phyloP scores from a whole-genome alignment of 2,113 vertebrate species.

The Trichechus manatus region DNA sequence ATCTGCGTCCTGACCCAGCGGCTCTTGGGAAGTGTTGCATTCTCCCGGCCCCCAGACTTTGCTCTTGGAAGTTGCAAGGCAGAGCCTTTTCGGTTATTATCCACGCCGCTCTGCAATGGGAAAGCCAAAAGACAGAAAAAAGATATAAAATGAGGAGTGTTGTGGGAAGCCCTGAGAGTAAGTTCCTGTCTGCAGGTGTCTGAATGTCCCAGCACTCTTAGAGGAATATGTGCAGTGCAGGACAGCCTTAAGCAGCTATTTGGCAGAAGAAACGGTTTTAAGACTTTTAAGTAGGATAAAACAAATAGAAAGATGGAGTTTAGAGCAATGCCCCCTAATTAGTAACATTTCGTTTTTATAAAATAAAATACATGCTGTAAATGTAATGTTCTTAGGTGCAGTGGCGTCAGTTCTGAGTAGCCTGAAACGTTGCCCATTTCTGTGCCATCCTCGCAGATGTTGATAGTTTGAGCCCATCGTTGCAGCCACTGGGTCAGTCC shows the following conservation, averaged over 20 bases:
- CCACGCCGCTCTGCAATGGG: not conserved
- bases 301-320: not conserved
- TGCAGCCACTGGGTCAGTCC: no score
- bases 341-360: not conserved
- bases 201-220: not conserved
- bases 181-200: not conserved
- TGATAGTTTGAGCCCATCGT: no score
- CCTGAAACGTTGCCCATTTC: no score
- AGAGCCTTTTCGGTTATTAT: not conserved
- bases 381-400: not conserved
- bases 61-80: not conserved
- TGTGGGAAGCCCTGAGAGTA: not conserved
- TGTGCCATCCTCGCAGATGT: no score
- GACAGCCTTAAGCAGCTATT: not conserved
- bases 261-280: not conserved
- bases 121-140: not conserved
- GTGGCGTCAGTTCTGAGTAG: no score
- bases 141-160: not conserved
- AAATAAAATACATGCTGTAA: not conserved
- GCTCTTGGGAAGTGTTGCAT: not conserved
- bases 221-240: not conserved
- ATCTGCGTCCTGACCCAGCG: not conserved
- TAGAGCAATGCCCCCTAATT: not conserved
- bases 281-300: not conserved
- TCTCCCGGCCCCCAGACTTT: not conserved